phyloP scores from a whole-genome alignment of 2,797 vertebrate species.

The Acanthornis magna region DNA sequence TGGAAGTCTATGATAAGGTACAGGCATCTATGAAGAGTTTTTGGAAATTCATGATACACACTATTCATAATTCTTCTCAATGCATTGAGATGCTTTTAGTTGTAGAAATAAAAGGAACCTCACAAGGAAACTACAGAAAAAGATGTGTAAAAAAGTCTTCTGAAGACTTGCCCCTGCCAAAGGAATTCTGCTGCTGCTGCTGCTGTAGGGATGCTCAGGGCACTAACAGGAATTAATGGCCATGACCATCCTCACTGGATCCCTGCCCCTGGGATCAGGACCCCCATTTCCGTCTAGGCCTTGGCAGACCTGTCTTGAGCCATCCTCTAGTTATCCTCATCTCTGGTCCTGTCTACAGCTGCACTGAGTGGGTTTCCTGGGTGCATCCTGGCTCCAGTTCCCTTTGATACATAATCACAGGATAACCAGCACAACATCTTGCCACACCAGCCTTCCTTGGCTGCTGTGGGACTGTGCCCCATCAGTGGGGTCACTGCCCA shows the following conservation, averaged over 20 bases:
- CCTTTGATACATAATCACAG: not conserved
- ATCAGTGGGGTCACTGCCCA: not conserved
- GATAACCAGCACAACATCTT: accelerated
- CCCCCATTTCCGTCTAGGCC: not conserved
- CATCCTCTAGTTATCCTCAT: not conserved
- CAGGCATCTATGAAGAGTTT: not conserved
- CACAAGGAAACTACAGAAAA: not conserved
- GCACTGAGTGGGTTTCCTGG: not conserved
- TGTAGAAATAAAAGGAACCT: not conserved
- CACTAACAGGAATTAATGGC: not conserved
- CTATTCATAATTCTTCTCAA: not conserved
- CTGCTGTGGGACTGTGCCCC: not conserved
- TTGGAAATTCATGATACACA: not conserved
- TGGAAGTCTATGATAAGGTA: not conserved
- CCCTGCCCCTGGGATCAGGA: not conserved
- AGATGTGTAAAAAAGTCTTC: not conserved
- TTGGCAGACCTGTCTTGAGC: not conserved
- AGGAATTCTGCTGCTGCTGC: not conserved
- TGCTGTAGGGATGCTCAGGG: not conserved
- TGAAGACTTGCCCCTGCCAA: accelerated
- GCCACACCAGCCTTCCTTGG: not conserved
- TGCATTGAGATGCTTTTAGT: not conserved
- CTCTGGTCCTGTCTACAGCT: not conserved
- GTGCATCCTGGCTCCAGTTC: not conserved
- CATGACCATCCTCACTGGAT: not conserved